Evolutionary conservation across 2,888 invertebrate genomes (phyloP).

Genomic region (Autographa gamma): DNA sequence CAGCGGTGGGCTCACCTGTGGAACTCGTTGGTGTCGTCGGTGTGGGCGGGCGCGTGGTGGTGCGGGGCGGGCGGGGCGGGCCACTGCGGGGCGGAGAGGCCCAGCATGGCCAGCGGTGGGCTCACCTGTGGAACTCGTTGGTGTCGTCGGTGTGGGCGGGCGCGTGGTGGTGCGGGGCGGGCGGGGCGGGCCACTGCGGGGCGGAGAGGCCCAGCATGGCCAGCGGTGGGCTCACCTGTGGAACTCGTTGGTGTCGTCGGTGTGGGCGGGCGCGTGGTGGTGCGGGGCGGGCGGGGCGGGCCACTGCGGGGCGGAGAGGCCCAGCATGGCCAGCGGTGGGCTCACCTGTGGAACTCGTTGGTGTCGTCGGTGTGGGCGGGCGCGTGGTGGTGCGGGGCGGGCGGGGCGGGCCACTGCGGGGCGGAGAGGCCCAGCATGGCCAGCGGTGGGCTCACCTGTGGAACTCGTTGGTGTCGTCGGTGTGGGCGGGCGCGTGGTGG

Average conservation of each 20-base stretch:
- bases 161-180: conserved; percentile 95
- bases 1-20: conserved; percentile 89
- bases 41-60: conserved; percentile 97
- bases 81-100: conserved; percentile 97
- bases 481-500: conserved; percentile 97
- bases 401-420: conserved; percentile 97
- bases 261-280: conserved; percentile 97
- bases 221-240: background rate
- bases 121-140: conserved; percentile 92
- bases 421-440: conserved; percentile 92
- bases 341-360: conserved; percentile 92
- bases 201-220: conserved; percentile 92
- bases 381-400: conserved; percentile 95
- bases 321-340: conserved; percentile 80
- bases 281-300: conserved; percentile 96
- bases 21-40: conserved; percentile 99
- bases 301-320: conserved; percentile 95
- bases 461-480: conserved; percentile 99
- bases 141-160: conserved; percentile 99
- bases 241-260: conserved; percentile 99
- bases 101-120: background rate
- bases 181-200: conserved; percentile 97
- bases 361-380: conserved; percentile 99
- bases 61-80: conserved; percentile 96
- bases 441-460: background rate